phyloP scores from a whole-genome alignment of 2,113 vertebrate genomes.

The Tetrao urogallus region DNA sequence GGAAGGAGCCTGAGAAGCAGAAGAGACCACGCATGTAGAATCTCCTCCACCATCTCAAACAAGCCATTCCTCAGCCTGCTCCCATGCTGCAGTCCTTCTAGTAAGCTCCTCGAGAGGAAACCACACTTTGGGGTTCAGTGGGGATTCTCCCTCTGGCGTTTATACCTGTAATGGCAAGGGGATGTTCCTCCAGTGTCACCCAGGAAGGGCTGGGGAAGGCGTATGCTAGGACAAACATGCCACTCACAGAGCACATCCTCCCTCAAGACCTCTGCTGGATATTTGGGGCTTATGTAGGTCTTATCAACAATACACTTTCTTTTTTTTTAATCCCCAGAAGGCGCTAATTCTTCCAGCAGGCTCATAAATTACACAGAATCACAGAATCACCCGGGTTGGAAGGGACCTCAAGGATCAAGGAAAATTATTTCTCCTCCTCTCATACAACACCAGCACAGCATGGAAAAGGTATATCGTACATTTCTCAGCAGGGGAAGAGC shows the following conservation, averaged over 20 bases:
- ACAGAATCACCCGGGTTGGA: too few species aligned
- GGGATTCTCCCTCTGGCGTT: background rate
- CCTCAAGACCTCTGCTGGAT: background rate
- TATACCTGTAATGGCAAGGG: background rate
- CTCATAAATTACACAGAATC: too few species aligned
- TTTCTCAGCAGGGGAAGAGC: background rate
- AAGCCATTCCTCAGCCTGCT: background rate
- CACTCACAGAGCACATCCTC: background rate
- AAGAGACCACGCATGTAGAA: background rate
- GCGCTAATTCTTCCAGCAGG: rapidly evolving
- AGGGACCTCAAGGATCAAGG: too few species aligned
- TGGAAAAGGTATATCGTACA: rapidly evolving
- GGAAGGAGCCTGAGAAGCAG: background rate
- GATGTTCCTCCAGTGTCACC: background rate
- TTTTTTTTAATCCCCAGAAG: background rate
- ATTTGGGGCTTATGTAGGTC: background rate
- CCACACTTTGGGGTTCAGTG: rapidly evolving
- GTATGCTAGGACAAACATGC: rapidly evolving
- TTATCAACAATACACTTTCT: too few species aligned
- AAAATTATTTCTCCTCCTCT: background rate
- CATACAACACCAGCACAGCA: background rate
- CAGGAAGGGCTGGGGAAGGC: background rate
- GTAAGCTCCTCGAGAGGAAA: background rate
- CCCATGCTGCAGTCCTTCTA: background rate
- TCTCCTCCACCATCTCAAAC: background rate